phyloP scores from a whole-genome alignment of 53 echinoderm and acorn worm species.

The Echinometra lucunter region DNA sequence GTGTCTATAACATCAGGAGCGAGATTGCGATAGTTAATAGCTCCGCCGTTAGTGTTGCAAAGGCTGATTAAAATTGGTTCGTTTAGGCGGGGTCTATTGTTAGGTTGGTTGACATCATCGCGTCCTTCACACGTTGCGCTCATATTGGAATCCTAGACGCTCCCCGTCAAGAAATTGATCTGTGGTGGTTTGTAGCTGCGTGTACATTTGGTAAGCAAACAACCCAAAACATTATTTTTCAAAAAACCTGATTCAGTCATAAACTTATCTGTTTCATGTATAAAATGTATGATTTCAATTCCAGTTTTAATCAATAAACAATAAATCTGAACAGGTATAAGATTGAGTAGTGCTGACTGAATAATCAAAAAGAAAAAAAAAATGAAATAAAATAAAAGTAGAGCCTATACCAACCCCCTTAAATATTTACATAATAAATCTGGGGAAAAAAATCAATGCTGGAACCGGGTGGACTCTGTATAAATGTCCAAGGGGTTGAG shows the following conservation, averaged over 20 bases:
- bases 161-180: not conserved
- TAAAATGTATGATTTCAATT: too few species aligned
- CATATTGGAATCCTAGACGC: not conserved
- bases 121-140: not conserved
- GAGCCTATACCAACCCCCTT: too few species aligned
- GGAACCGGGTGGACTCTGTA: too few species aligned
- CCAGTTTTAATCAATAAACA: too few species aligned
- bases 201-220: not conserved
- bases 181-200: not conserved
- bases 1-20: not conserved
- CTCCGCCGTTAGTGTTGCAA: not conserved
- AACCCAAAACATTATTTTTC: not conserved
- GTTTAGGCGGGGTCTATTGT: not conserved
- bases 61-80: not conserved
- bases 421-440: too few species aligned
- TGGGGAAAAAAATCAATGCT: too few species aligned
- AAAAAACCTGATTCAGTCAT: not conserved
- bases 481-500: too few species aligned
- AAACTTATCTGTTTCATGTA: too few species aligned
- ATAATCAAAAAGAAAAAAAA: too few species aligned
- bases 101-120: not conserved
- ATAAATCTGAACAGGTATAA: too few species aligned
- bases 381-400: too few species aligned
- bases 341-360: too few species aligned
- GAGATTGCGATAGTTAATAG: conserved; percentile 5